Base-by-base conservation (phyloP, 2,888 invertebrate genomes). In the Yponomeuta cagnagella region DNA sequence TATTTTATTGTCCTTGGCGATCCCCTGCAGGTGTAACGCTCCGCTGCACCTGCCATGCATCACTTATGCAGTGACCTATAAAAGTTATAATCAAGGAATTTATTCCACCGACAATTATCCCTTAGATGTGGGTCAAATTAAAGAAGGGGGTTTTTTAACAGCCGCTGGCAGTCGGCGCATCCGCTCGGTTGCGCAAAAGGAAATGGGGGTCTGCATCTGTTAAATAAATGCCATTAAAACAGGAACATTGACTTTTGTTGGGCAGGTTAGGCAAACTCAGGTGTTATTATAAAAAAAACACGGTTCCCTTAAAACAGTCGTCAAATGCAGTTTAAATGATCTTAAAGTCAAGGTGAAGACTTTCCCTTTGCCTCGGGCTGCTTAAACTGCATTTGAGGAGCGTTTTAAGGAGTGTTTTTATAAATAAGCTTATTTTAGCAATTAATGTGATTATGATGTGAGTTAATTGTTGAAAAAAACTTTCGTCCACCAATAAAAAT, bases 1-100 rank as follows among this genome's bases (percentile, higher is more conserved):
- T 68, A 31, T 12, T 76, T 78, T 80, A 75, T 72, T 80, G 87
- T 79, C 91, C 91, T 92, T 91, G 90, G 86, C 82, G 76, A 80
- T 74, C 87, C 86, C 88, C 77, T 71, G 88, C 91, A 90, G 90
- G 89, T 89, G 88, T 76, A 43, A 85, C 77, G 81, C 77, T 77
- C 75, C 74, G 80, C 75, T 86, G 81, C 90, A 92, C 90, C 91
- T 92, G 91, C 89, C 77, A 76, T 75, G 80, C 23, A 65, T 71
- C 63, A 68, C 80, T 86, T 86, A 88, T 85, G 83, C 83, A 82
- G 83, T 92, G 90, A 92, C 91, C 91, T 91, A 92, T 91, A 89
- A 91, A 90, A 87, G 87, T 80, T 85, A 84, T 90, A 89, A 90
- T 89, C 89, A 89, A 85, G 87, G 85, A 89, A 88, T 88, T 85